These are phyloP conservation scores for Drosophila pruinosa DNA, from an alignment of 1,140 invertebrate species.

Conservation along the genomic window DNA sequence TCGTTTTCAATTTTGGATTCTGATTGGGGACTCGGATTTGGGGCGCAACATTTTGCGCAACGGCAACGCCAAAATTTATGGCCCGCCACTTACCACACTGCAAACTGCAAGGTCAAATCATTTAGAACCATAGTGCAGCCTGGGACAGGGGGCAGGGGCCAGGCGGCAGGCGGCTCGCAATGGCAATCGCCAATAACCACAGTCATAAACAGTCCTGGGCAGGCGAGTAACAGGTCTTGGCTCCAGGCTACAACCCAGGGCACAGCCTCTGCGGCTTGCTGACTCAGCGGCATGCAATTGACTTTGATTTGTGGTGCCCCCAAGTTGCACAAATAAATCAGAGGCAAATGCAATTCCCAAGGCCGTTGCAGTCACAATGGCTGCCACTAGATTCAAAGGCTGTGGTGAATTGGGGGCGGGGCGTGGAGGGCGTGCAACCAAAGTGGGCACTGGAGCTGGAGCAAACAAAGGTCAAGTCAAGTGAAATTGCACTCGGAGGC, in stretches of 20 bases:
- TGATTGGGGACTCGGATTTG: constrained; percentile 33
- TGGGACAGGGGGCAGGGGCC: not conserved
- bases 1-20: constrained; percentile 42
- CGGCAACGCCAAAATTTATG: constrained; percentile 63
- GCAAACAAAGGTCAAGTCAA: constrained; percentile 59
- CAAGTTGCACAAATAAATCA: constrained; percentile 54
- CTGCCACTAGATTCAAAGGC: not conserved
- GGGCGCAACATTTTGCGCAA: constrained; percentile 60
- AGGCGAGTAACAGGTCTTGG: constrained; percentile 40
- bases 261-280: constrained; percentile 18
- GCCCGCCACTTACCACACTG: constrained; percentile 56
- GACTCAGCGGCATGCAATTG: constrained; percentile 56
- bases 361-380: constrained; percentile 38
- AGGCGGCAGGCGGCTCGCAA: too few relatives aligned
- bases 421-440: not conserved
- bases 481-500: constrained; percentile 58
- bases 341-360: constrained; percentile 64
- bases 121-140: constrained; percentile 24
- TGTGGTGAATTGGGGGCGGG: not conserved
- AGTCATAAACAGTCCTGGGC: constrained; percentile 3
- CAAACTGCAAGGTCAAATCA: constrained; percentile 62
- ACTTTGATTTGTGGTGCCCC: constrained; percentile 70
- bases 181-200: too few relatives aligned
- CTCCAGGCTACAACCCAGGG: not conserved
- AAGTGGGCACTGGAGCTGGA: not conserved